Evolutionary conservation across 2,888 invertebrate genomes (phyloP), one percentile per base, ranked within the genome.

Genomic region (Timema podura): DNA sequence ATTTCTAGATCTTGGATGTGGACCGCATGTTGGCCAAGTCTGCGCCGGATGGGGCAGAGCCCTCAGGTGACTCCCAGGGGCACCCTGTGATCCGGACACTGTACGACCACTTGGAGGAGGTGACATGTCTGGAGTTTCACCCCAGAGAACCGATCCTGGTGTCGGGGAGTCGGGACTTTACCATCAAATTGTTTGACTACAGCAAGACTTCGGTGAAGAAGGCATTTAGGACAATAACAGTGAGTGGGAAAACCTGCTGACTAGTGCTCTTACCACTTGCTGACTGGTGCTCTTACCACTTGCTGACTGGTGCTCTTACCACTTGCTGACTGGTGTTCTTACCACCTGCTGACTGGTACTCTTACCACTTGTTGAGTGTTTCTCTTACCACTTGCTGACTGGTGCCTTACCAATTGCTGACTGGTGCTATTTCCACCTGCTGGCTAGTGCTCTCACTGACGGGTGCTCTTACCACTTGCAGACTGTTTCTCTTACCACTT

Each of bases 121-220:
- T 99, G 0, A 96, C 98, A 0, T 94, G 93, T 68, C 83, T 99
- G 59, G 96, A 97, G 79, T 99, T 99, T 82, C 99, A 99, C 81
- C 98, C 99, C 0, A 89, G 92, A 67, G 95, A 96, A 75, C 95
- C 96, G 75, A 91, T 98, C 75, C 84, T 99, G 44, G 95, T 95
- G 0, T 98, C 98, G 0, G 99, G 98, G 0, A 96, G 96, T 8
- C 86, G 92, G 51, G 99, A 99, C 80, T 93, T 91, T 79, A 95
- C 95, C 13, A 91, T 99, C 68, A 96, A 98, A 79, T 86, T 99
- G 64, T 99, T 99, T 80, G 99, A 99, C 80, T 99, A 95, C 78
- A 96, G 98, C 51, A 98, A 99, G 81, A 96, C 98, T 0, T 97
- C 98, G 0, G 98, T 98, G 0, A 99, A 98, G 81, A 96, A 98